Base-by-base conservation (phyloP, 2,888 invertebrate species). In the Neoaliturus tenellus region DNA sequence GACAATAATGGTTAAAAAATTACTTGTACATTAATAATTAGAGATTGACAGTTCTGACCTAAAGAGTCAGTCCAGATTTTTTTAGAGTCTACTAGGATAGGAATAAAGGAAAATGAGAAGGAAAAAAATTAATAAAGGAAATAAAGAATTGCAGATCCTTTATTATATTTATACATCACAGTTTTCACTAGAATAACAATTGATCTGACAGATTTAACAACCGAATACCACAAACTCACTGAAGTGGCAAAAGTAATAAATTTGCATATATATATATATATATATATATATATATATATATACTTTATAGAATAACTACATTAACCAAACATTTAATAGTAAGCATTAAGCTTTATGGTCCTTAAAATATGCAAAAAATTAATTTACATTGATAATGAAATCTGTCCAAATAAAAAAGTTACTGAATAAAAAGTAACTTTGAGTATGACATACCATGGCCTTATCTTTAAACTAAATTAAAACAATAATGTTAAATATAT, bases 71-170 rank as follows among this genome's bases (percentile, higher is more conserved):
- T n/a, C n/a, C n/a, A n/a, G n/a, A n/a, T n/a, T n/a, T n/a, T n/a
- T n/a, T n/a, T n/a, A n/a, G n/a, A n/a, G n/a, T n/a, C n/a, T n/a
- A n/a, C n/a, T 44, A 6, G 44, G 44, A 14, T 44, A 44, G 2
- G 10, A 17, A 44, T 3, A 14, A 14, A 44, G 4, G 23, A 51
- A 20, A 51, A 23, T 23, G 10, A 23, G 23, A 23, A 23, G 51
- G 51, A 51, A 62, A 62, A 62, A 8, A n/a, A 55, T 28, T 62
- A n/a, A n/a, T 8, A 28, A 62, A 62, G 28, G 31, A 28, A 62
- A 31, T 28, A 75, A 75, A 28, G 71, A 71, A 39, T 71, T 35
- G 17, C 73, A 75, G 73, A 75, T 75, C 73, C 44, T 75, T 75
- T 44, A 75, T 62, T 17, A 62, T 62, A n/a, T 44, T 75, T 71